Conservation (phyloP, 2,888 invertebrate genomes). For the Mythimna loreyi region DNA sequence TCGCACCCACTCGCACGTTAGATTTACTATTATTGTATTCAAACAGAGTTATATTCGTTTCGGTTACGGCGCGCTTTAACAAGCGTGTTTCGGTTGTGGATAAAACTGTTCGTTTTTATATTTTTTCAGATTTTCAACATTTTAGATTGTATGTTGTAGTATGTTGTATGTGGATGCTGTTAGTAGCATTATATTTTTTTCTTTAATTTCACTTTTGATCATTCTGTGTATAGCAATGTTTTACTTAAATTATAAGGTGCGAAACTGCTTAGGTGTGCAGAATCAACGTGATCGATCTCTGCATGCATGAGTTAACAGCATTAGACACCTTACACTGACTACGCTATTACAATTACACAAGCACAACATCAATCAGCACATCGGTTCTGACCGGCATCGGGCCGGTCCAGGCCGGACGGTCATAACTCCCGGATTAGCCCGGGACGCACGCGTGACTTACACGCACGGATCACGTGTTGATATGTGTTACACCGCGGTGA, state of each 20-base stretch:
- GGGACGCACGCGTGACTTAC: constrained; percentile 5
- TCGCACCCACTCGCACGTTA: constrained; percentile 29
- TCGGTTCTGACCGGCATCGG: not conserved
- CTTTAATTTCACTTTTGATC: not conserved
- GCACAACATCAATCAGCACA: constrained; percentile 1
- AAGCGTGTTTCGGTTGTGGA: constrained; percentile 32
- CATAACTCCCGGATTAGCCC: constrained; percentile 1
- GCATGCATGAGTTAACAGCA: not conserved
- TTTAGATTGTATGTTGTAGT: too few relatives aligned
- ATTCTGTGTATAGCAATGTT: not conserved
- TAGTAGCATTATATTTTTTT: not conserved
- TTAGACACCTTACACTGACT: not conserved
- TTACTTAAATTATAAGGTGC: not conserved
- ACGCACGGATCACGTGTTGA: constrained; percentile 10
- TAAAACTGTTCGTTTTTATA: constrained; percentile 24
- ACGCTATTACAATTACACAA: not conserved
- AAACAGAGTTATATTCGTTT: constrained; percentile 37
- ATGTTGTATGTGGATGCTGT: not conserved
- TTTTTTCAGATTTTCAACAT: constrained; percentile 6
- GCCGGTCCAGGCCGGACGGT: not conserved
- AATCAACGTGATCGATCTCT: not conserved
- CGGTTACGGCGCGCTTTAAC: constrained; percentile 27
- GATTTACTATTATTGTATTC: constrained; percentile 55
- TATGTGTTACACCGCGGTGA: not conserved
- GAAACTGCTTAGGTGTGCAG: not conserved